These are phyloP conservation scores for Mustela lutreola DNA, from an alignment of 2,113 vertebrate species.

Conservation along the genomic window DNA sequence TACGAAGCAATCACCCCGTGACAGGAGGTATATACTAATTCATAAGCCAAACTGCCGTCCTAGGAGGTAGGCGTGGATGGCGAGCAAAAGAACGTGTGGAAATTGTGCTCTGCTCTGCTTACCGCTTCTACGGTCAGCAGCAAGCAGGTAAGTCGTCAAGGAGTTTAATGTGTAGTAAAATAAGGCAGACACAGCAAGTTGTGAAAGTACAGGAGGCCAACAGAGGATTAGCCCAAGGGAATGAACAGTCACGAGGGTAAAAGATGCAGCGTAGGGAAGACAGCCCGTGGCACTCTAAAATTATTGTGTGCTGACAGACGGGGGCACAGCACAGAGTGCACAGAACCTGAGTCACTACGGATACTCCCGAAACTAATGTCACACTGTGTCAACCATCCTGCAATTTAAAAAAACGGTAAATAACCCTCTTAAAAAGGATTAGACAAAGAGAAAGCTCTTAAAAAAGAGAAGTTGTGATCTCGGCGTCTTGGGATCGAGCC, in stretches of 20 bases:
- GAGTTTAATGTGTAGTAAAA: not conserved
- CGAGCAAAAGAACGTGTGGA: not conserved
- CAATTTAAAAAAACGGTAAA: not conserved
- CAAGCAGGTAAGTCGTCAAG: too few species aligned
- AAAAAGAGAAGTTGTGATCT: not conserved
- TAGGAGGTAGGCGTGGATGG: not conserved
- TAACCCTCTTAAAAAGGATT: not conserved
- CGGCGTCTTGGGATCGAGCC: too few species aligned
- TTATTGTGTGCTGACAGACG: not conserved
- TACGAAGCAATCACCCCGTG: fast-evolving
- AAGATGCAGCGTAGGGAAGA: not conserved
- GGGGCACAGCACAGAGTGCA: not conserved
- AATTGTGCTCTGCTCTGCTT: too few species aligned
- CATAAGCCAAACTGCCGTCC: not conserved
- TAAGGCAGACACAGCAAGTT: not conserved
- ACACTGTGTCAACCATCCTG: not conserved
- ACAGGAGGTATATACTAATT: not conserved
- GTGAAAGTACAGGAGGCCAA: not conserved
- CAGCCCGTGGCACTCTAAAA: too few species aligned
- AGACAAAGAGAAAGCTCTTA: not conserved
- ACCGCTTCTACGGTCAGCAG: not conserved
- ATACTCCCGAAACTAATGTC: not conserved
- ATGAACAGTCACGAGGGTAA: not conserved
- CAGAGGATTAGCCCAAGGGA: not conserved
- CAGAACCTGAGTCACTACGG: not conserved